Base-by-base conservation (phyloP, 2,113 vertebrate genomes). In the Numenius arquata region DNA sequence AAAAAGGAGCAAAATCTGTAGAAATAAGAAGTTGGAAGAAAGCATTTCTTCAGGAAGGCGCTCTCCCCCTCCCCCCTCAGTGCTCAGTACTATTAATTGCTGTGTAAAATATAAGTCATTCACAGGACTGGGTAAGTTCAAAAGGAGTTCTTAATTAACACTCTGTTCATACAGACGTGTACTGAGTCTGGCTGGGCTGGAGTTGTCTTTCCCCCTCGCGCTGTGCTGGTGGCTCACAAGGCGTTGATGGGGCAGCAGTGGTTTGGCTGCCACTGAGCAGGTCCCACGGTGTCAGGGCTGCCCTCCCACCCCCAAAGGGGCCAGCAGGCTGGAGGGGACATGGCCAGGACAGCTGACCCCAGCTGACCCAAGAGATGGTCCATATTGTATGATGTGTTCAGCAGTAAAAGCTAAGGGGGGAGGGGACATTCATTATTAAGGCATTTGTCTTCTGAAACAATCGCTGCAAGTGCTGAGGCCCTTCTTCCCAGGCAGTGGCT, bases 331-430 rank as follows among this genome's bases (percentile, higher is more conserved):
- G n/a, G 34, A 75, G 40, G 29, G 30, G 53, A 12, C 25, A 16
- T 22, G 48, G n/a, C 61, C 45, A 34, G 72, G 56, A 79, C 45
- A 50, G 40, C 21, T 52, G 74, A 56, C 61, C 29, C 13, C n/a
- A 18, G 34, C 61, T 79, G 56, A 34, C 15, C 19, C 18, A 30
- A 27, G 45, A 41, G 36, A 11, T 56, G 10, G 20, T 55, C 52
- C 6, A 0, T 41, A 15, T 34, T 3, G 1, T n/a, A 11, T 10
- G 26, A 47, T 1, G 0, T 5, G 9, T 62, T 76, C 34, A 62
- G 27, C 56, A 62, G 2, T 53, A 36, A 66, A 75, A 75, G 29
- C 40, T 26, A 26, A 45, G 45, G 25, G 6, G 1, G 2, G 26
- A 38, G 5, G 10, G 30, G 21, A 8, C 21, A 18, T 56, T 78